Base-by-base conservation (phyloP, 2,888 invertebrate species). In the Aphidius colemani region DNA sequence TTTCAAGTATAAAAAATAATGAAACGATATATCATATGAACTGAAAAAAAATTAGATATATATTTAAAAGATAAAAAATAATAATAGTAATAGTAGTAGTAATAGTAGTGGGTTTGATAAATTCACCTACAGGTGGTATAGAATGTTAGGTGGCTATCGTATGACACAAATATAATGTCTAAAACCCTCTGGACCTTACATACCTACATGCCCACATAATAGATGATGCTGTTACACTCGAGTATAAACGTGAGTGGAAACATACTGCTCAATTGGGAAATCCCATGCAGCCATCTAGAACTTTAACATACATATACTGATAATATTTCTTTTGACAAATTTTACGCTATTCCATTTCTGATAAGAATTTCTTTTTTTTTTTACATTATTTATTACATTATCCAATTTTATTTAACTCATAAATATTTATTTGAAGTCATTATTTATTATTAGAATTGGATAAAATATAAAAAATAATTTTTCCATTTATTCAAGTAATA, bases 211-310 rank as follows among this genome's bases (percentile, higher is more conserved):
- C 51, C 49, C 64, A 66, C 64, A 46, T 57, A 57, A 57, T 57
- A 39, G 57, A 57, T 57, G 76, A 75, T 75, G 75, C 75, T 72
- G 74, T 70, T 72, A 65, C 75, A 74, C 74, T 73, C 65, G 67
- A 74, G 74, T 73, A 73, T 63, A 57, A 57, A 57, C 59, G 61
- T 78, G 76, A 77, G 75, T 74, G 75, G 70, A 75, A 79, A 78
- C 71, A 75, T 79, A 80, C 74, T 76, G 73, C 76, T 75, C 79
- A 79, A 78, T 76, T 76, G 79, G 79, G 79, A 80, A 79, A 80
- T 80, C 76, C 74, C 72, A 67, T 72, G 68, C 64, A 56, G 63
- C 50, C 64, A 49, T 66, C 66, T 59, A 66, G 51, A 30, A 30
- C 13, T 18, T 18, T 18, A 18, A 18, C 13, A 18, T 18, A 18